Evolutionary conservation across 92 coral and sea anemone species (phyloP).

Genomic region (Chrysogorgia sp.): DNA sequence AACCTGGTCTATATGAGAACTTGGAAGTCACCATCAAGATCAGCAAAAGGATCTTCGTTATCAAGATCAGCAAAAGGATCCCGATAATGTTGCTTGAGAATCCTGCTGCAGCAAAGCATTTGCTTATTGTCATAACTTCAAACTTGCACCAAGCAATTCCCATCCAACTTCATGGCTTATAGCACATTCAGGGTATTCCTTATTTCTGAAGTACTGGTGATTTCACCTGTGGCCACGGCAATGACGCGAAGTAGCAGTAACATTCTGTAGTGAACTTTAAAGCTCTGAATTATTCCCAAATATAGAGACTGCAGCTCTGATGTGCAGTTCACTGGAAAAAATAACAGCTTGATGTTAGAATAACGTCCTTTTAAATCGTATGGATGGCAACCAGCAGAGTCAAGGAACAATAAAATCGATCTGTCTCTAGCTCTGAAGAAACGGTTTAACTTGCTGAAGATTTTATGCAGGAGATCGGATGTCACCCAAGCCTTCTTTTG

Average conservation of each 20-base stretch:
- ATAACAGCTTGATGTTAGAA: conserved; percentile 48
- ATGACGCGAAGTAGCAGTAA: too few relatives aligned
- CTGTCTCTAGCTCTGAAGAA: conserved; percentile 52
- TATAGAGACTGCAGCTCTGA: conserved; percentile 56
- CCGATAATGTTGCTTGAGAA: too few relatives aligned
- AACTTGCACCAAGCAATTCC: conserved; percentile 39
- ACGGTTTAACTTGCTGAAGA: conserved; percentile 48
- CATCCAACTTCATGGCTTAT: too few relatives aligned
- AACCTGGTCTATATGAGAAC: too few relatives aligned
- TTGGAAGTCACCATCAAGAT: too few relatives aligned
- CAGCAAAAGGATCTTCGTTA: too few relatives aligned
- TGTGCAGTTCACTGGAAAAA: conserved; percentile 53
- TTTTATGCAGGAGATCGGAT: conserved; percentile 40
- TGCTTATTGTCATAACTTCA: too few relatives aligned
- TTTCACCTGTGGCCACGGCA: too few relatives aligned
- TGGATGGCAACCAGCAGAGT: conserved; percentile 56
- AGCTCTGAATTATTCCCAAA: conserved; percentile 60
- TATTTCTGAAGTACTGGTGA: too few relatives aligned
- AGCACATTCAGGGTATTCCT: too few relatives aligned
- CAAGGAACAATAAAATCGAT: conserved; percentile 43
- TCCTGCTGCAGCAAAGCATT: too few relatives aligned
- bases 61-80: too few relatives aligned
- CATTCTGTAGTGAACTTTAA: conserved; percentile 57
- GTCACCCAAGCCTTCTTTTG: conserved; percentile 25
- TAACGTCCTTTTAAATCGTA: conserved; percentile 23